These are phyloP conservation scores for Gracilinanus agilis DNA, from an alignment of 2,113 vertebrate species.

Conservation along the genomic window DNA sequence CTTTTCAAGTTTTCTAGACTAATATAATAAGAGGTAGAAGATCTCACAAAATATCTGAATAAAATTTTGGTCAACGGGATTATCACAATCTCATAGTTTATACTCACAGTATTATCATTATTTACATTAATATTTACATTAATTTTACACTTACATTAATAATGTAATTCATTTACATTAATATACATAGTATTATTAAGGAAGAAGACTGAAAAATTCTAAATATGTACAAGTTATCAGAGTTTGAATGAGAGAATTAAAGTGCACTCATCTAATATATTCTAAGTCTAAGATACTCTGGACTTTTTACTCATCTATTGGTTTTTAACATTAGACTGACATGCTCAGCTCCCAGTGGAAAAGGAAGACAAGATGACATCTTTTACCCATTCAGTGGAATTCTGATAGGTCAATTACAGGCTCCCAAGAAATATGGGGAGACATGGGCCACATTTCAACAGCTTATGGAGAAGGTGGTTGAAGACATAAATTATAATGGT, in stretches of 20 bases:
- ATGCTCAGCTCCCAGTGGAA: background rate
- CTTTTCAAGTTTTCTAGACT: background rate
- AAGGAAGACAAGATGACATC: background rate
- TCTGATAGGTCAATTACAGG: background rate
- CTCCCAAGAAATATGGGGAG: background rate
- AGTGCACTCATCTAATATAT: background rate
- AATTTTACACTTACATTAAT: too few relatives aligned
- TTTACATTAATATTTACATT: too few relatives aligned
- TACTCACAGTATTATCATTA: too few relatives aligned
- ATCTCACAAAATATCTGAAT: background rate
- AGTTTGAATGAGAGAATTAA: background rate
- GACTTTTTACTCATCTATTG: background rate
- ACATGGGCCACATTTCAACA: background rate
- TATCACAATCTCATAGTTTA: background rate
- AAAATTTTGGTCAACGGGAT: background rate
- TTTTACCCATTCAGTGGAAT: background rate
- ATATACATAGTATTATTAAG: background rate
- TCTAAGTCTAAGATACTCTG: background rate
- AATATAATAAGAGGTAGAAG: background rate
- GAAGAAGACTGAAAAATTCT: background rate
- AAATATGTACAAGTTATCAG: background rate
- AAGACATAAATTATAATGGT: background rate
- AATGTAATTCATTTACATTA: too few relatives aligned
- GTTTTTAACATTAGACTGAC: background rate
- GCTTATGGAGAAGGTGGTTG: background rate